A percentile compares a stretch with the other conserved stretches of the same genome.
These are phyloP conservation scores for Ancistrus triradiatus DNA, from an alignment of 2,113 vertebrate species.

Conservation along the genomic window DNA sequence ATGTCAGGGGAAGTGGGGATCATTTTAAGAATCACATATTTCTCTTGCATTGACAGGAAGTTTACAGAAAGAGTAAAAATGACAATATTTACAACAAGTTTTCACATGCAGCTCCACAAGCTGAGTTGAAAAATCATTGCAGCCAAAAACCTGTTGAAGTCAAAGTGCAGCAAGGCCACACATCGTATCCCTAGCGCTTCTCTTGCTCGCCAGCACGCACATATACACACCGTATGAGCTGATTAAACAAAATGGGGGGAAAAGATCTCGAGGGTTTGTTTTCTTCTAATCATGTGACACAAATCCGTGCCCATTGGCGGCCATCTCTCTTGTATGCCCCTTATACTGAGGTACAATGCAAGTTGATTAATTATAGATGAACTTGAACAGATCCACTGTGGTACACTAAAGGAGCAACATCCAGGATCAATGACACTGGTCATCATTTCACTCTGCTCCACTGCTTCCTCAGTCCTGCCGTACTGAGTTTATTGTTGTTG, in stretches of 20 bases:
- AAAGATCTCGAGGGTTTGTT: conserved; percentile 11
- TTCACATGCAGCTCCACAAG: conserved; percentile 71
- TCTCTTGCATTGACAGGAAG: conserved; percentile 59
- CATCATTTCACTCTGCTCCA: too few relatives aligned
- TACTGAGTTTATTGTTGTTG: too few relatives aligned
- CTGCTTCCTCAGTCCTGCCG: too few relatives aligned
- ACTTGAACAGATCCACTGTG: too few relatives aligned
- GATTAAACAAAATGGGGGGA: background rate
- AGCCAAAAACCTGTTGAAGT: conserved; percentile 42
- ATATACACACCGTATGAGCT: background rate
- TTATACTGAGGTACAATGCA: too few relatives aligned
- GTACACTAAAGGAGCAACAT: too few relatives aligned
- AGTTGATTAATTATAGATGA: too few relatives aligned
- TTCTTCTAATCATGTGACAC: background rate
- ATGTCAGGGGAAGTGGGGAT: conserved; percentile 48
- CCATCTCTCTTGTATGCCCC: too few relatives aligned
- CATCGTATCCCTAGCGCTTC: background rate
- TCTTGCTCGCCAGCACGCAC: conserved; percentile 8
- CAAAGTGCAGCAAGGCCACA: conserved; percentile 1
- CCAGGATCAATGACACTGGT: too few relatives aligned
- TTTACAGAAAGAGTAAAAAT: conserved; percentile 68
- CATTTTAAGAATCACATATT: conserved; percentile 45
- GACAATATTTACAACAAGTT: conserved; percentile 68
- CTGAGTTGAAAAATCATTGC: conserved; percentile 57
- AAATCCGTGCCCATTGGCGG: too few relatives aligned